Base-by-base conservation (phyloP, 2,797 vertebrate species). In the Anguilla pacifica region DNA sequence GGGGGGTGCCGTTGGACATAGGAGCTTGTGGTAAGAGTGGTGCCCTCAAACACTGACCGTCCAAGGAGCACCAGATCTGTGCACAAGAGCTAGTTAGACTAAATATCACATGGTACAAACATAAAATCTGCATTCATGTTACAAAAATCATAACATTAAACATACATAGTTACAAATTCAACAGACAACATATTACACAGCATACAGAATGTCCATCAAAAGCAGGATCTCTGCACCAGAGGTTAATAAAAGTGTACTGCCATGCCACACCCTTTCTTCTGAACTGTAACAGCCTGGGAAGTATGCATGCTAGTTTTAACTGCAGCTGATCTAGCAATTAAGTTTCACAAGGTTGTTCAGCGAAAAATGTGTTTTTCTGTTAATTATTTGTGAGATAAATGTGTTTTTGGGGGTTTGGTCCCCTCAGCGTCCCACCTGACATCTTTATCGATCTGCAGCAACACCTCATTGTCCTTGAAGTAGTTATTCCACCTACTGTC, bases 371-470 rank as follows among this genome's bases (percentile, higher is more conserved):
- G 7, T 15, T 43, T 79, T 82, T 15, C 79, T 6, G 77, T 46
- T 5, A 22, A 46, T 25, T 43, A 39, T 81, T 25, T 81, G 77
- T 6, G 46, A 46, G 43, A 19, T 25, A 82, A 22, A 46, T 49
- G 22, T 25, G 43, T 43, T 81, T 17, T 49, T 0, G 43, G 77
- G 43, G 77, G 19, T 81, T 39, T 57, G 53, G 0, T 15, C 28
- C 6, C 55, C 74, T 87, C 46, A 74, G 51, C 25, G 17, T 86
- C 88, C 4, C 92, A 99, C 99, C 99, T 96, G 90, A 99, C 99
- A 64, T 99, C 99, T 92, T 99, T 99, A 95, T 99, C 99, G 2
- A 99, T 99, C 94, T 99, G 99, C 28, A 99, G 95, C 15, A 99
- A 94, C 86, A 99, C 98, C 90, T 99, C 98, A 0, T 99, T 99